Evolutionary conservation across 1,140 invertebrate genomes (phyloP), one percentile per base, ranked within the genome.

Genomic region (Patella vulgata): DNA sequence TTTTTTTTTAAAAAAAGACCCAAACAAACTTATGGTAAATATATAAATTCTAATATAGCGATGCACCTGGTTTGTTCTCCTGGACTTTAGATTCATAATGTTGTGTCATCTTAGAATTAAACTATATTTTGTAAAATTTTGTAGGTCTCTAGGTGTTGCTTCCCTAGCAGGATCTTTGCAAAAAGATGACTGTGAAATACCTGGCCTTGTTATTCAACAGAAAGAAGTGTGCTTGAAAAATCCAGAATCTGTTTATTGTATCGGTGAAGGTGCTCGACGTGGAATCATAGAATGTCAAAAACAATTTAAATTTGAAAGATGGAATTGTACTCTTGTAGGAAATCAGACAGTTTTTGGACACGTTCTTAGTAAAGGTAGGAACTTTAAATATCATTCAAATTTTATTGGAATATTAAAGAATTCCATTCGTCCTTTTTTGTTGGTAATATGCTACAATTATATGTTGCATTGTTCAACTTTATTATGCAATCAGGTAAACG

Each of bases 301-400:
- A 39, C 82, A 83, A 65, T 84, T 84, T 57, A 61, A 71, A 59
- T 70, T 70, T 53, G 78, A 82, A 59, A 68, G 80, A 9, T 84
- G 83, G 83, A 84, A 84, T 59, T 84, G 83, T 63, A 76, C 77
- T 17, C 77, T 73, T 1, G 42, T 62, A 40, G 44, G 54, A 23
- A 76, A 73, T 42, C 58, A 78, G 30, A 70, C 70, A 12, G 75
- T 96, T 0, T 95, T 96, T 75, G 93, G 93, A 30, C 91, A 92
- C 19, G 86, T 94, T 48, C 88, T 93, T 19, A 88, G 89, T 74
- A 90, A 92, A 74, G 93, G 94, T 95, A 82, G 44, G 65, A 43
- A n/a, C 17, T 51, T 57, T 27, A 27, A 51, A 23, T 27, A 27
- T 28, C 14, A 14, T 21, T 25, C 21, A 51, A 51, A 25, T 25